Conservation (phyloP, 53 echinoderm and acorn worm species). For the Holothuria leucospilota region DNA sequence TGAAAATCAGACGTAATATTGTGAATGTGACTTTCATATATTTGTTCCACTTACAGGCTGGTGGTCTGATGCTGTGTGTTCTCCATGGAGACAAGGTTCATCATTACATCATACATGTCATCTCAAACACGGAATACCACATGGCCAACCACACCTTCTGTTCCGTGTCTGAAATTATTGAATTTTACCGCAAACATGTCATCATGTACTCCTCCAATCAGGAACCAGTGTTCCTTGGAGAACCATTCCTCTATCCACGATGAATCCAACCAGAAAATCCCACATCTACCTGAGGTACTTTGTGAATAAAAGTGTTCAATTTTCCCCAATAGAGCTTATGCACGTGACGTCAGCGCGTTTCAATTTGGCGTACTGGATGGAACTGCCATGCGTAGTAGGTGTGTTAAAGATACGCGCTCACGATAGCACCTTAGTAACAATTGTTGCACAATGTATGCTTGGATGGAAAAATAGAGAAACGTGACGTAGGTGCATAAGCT, state of each 20-base stretch:
- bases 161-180: constrained; percentile 89
- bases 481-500: too few species aligned
- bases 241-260: constrained; percentile 76
- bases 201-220: constrained; percentile 95
- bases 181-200: constrained; percentile 93
- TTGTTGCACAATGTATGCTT: too few species aligned
- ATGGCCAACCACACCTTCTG: constrained; percentile 94
- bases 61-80: constrained; percentile 93
- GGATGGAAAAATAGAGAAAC: too few species aligned
- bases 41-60: constrained; percentile 62
- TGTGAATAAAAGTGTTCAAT: too few species aligned
- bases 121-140: constrained; percentile 79
- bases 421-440: too few species aligned
- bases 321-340: too few species aligned
- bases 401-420: too few species aligned
- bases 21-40: background rate
- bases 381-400: too few species aligned
- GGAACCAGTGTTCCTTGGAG: constrained; percentile 89
- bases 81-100: constrained; percentile 89
- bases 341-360: too few species aligned
- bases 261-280: background rate
- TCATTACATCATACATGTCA: constrained; percentile 94
- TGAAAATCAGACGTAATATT: too few species aligned
- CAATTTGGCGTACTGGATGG: too few species aligned
- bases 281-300: too few species aligned